Evolutionary conservation across 1,140 invertebrate genomes (phyloP).

Genomic region (Heliconius congener): DNA sequence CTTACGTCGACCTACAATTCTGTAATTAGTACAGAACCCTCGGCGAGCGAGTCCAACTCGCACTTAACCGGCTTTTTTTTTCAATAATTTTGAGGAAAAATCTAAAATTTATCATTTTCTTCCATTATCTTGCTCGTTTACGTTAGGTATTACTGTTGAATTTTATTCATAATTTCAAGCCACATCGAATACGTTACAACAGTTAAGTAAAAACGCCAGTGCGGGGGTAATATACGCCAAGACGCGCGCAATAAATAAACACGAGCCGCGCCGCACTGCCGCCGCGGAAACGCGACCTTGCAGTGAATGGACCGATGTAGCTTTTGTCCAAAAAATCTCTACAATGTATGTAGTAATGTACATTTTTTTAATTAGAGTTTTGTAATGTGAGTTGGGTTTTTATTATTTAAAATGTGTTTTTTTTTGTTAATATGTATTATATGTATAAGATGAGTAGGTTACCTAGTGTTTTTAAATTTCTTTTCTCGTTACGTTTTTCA

Average conservation of each 20-base stretch:
- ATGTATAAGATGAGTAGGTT: too few species aligned
- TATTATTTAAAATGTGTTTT: background rate
- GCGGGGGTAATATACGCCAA: constrained; percentile 11
- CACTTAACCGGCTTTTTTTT: too few species aligned
- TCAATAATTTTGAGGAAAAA: background rate
- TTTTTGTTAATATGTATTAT: too few species aligned
- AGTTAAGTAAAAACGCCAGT: constrained; percentile 8
- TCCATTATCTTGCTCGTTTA: background rate
- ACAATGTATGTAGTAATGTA: background rate
- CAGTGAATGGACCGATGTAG: constrained; percentile 2
- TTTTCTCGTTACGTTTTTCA: background rate
- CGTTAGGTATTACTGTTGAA: background rate
- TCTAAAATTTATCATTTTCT: background rate
- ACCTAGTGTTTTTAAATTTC: background rate
- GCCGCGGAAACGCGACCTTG: constrained; percentile 4
- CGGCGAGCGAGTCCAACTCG: too few species aligned
- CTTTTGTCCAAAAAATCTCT: constrained; percentile 5
- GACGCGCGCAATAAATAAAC: constrained; percentile 6
- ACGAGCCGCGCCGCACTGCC: constrained; percentile 3
- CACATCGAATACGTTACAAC: background rate
- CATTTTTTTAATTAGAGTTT: background rate
- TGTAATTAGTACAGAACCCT: too few species aligned
- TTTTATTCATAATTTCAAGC: background rate
- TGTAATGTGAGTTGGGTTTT: too few species aligned
- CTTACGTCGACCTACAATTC: too few species aligned